phyloP scores from a whole-genome alignment of 2,113 vertebrate genomes.

The Mirounga angustirostris region DNA sequence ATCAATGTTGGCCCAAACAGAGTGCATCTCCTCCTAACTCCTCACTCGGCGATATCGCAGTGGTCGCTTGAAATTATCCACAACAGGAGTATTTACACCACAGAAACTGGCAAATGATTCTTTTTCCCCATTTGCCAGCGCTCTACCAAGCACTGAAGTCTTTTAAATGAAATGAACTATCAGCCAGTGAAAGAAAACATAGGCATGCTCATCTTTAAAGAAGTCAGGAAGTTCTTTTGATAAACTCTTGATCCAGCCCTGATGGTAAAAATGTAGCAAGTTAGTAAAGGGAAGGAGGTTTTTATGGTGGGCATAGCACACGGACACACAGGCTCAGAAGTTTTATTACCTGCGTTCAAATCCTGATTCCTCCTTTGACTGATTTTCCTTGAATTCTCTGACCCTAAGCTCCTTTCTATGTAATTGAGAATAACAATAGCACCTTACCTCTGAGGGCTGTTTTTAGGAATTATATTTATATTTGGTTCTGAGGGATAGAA shows the following conservation, averaged over 20 bases:
- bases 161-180: background rate
- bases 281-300: background rate
- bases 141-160: background rate
- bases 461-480: background rate
- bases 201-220: background rate
- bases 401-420: background rate
- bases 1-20: background rate
- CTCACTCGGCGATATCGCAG: fast-evolving
- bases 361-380: background rate
- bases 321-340: background rate
- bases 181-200: background rate
- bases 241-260: background rate
- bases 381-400: background rate
- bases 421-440: background rate
- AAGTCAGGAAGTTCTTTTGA: background rate
- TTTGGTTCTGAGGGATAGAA: background rate
- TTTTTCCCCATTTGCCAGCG: background rate
- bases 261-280: background rate
- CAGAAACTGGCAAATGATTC: background rate
- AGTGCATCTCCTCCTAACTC: too few relatives aligned
- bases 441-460: background rate
- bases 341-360: background rate
- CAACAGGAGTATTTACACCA: background rate
- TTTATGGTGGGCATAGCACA: background rate
- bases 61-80: background rate